Base-by-base conservation (phyloP, 2,113 vertebrate species). In the Hystrix brachyura region DNA sequence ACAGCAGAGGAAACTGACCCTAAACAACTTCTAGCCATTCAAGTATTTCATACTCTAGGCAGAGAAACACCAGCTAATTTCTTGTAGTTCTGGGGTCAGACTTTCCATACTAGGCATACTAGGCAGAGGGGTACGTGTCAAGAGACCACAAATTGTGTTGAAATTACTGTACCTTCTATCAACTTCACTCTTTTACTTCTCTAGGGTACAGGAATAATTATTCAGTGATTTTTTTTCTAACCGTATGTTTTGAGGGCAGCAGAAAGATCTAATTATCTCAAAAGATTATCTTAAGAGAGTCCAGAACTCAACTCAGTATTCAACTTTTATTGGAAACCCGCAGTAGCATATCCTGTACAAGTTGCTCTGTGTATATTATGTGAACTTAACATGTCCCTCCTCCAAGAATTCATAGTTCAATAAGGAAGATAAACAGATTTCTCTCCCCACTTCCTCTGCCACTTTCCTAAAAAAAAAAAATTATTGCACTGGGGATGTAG, bases 1-100 rank as follows among this genome's bases (percentile, higher is more conserved):
- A 89, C 34, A 55, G 12, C 51, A 95, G 71, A 84, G 23, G n/a
- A 97, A 94, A 91, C 57, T 94, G 95, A 86, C 10, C 29, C 23
- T 11, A 43, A 18, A 95, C n/a, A 81, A 82, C n/a, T 55, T 83
- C n/a, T 67, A 84, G 65, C 32, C 74, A 95, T 71, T 5, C n/a
- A 48, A 82, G 23, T 82, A 87, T 82, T 94, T 86, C 32, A n/a
- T 94, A 90, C 32, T 23, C 27, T 94, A 55, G 81, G 10, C 72
- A 94, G 32, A 94, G 46, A 83, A 91, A 81, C 14, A 27, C 38
- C 81, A 93, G 38, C n/a, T 88, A 82, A 86, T 83, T 87, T 85
- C 87, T 92, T 87, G 27, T 3, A 95, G 25, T 90, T 80, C 72
- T 74, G 34, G 43, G 13, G 29, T 94, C 23, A 94, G 29, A 83